A percentile compares a stretch with the other conserved stretches of the same genome.
These are phyloP conservation scores for Anolis apletophallus DNA, from an alignment of 2,797 vertebrate species.

Conservation along the genomic window DNA sequence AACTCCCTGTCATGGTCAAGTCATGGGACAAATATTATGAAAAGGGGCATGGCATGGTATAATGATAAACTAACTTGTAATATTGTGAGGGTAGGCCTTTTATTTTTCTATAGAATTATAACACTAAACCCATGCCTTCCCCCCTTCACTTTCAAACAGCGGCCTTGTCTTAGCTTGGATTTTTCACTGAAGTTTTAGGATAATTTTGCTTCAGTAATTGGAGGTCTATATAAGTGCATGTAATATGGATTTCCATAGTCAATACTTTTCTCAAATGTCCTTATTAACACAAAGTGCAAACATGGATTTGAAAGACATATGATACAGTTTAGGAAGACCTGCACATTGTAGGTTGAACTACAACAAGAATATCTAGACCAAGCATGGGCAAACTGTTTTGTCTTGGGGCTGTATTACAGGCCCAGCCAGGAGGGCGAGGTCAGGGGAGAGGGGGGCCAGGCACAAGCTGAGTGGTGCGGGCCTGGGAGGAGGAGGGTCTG, in stretches of 20 bases:
- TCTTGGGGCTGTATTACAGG: too few species aligned
- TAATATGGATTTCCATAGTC: neutral
- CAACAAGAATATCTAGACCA: neutral
- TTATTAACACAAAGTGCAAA: neutral
- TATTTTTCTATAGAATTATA: neutral
- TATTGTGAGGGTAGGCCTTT: neutral
- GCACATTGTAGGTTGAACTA: neutral
- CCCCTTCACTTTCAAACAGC: neutral
- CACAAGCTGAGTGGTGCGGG: too few species aligned
- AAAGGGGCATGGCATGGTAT: too few species aligned
- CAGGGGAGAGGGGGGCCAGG: too few species aligned
- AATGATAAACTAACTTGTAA: neutral
- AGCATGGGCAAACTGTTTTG: too few species aligned
- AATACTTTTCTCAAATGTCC: neutral
- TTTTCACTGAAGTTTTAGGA: neutral
- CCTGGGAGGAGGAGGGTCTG: too few species aligned
- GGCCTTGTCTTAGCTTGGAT: neutral
- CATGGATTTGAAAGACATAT: neutral
- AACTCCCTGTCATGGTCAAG: neutral
- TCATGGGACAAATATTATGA: neutral
- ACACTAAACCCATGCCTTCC: neutral
- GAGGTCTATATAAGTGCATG: neutral
- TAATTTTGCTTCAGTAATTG: neutral
- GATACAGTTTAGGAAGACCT: neutral
- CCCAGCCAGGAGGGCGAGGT: too few species aligned